Evolutionary conservation across 2,113 vertebrate species (phyloP).

Genomic region (Bolborhynchus lineola): DNA sequence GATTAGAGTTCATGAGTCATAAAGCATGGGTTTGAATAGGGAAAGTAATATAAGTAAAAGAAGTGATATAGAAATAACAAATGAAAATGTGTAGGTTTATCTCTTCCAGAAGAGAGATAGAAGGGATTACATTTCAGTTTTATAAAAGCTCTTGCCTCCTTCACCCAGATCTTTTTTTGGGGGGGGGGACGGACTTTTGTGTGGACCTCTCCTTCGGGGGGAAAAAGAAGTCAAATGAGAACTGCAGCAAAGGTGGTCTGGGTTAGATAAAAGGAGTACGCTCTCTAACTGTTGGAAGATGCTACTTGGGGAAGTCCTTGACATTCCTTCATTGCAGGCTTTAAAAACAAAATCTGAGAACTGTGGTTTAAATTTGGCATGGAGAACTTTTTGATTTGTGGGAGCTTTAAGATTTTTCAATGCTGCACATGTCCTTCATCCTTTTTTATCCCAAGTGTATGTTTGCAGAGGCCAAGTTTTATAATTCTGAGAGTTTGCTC

Average conservation of each 20-base stretch:
- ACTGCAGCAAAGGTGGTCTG: neutral
- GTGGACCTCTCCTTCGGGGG: neutral
- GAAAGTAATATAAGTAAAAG: neutral
- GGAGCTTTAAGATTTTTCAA: neutral
- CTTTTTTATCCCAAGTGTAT: neutral
- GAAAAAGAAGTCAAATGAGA: neutral
- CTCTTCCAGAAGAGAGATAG: neutral
- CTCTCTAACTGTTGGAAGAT: neutral
- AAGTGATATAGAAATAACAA: neutral
- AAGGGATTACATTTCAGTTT: neutral
- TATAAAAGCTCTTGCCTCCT: neutral
- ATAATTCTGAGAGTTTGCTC: neutral
- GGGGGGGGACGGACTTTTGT: neutral
- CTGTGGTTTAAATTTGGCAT: rapidly evolving
- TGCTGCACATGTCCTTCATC: neutral
- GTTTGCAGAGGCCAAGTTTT: neutral
- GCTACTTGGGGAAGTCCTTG: neutral
- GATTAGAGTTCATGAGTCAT: neutral
- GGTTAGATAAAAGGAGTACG: neutral
- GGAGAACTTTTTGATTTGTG: neutral
- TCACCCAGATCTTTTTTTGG: rapidly evolving
- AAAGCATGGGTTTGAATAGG: neutral
- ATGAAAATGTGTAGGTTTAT: neutral
- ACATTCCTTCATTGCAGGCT: neutral
- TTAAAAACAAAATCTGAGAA: neutral